Percentiles rank a stretch among this genome's conserved stretches.
phyloP scores from a whole-genome alignment of 2,797 vertebrate genomes.

The Arctocebus calabarensis region DNA sequence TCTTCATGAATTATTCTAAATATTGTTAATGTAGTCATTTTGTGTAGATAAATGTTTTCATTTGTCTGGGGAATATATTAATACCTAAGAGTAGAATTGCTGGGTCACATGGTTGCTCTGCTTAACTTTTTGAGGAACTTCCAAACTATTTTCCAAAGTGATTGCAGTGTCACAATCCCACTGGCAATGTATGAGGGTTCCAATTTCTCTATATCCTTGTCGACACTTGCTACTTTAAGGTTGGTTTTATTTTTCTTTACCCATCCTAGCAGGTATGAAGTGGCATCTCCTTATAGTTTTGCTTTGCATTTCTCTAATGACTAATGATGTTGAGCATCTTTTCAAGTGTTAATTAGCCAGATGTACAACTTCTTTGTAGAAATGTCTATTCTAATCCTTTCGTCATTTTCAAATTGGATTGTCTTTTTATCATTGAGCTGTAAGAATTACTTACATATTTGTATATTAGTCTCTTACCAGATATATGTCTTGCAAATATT shows the following conservation, averaged over 20 bases:
- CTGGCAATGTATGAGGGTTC: not conserved
- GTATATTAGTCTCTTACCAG: slow-evolving; percentile 3
- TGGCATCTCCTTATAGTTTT: not conserved
- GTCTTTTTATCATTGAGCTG: slow-evolving; percentile 19
- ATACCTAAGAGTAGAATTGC: not conserved
- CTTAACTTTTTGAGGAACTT: slow-evolving; percentile 37
- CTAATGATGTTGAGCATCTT: not conserved
- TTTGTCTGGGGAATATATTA: not conserved
- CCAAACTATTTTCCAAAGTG: slow-evolving; percentile 24
- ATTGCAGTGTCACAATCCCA: not conserved
- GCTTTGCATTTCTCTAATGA: slow-evolving; percentile 39
- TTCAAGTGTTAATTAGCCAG: not conserved
- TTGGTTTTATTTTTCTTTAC: not conserved
- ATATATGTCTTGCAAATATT: slow-evolving; percentile 10
- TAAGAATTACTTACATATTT: slow-evolving; percentile 23
- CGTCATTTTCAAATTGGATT: not conserved
- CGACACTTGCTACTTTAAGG: not conserved
- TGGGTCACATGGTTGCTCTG: not conserved
- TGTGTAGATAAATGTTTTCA: slow-evolving; percentile 5
- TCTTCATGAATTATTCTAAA: not conserved
- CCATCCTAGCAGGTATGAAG: not conserved
- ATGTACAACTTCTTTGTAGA: slow-evolving; percentile 32
- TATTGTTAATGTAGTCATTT: not conserved
- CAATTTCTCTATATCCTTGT: not conserved
- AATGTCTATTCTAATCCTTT: slow-evolving; percentile 38